Percentiles rank a stretch among this genome's conserved stretches.
phyloP scores from a whole-genome alignment of 2,113 vertebrate species.

The Lasiurus borealis region DNA sequence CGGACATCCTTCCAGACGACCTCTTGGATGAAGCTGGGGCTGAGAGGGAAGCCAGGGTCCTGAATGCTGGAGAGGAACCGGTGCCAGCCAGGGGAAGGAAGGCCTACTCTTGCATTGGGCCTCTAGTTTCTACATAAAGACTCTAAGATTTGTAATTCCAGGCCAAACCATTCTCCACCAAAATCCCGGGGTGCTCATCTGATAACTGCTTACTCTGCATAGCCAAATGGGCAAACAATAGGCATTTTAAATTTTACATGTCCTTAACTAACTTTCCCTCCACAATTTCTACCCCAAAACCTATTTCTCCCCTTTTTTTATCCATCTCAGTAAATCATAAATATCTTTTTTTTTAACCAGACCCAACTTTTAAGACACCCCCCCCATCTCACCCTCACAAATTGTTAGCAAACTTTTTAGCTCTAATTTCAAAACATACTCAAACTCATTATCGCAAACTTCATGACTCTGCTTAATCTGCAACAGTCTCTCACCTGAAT shows the following conservation, averaged over 20 bases:
- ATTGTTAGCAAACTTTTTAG: constrained; percentile 5
- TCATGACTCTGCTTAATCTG: not conserved
- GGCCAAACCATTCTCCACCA: not conserved
- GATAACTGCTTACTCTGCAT: not conserved
- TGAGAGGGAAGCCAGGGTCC: too few species aligned
- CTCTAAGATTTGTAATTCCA: not conserved
- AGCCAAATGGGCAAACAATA: not conserved
- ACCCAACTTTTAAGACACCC: not conserved
- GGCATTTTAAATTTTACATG: not conserved
- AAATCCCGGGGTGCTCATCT: not conserved
- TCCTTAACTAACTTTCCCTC: not conserved
- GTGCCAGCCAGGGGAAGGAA: too few species aligned
- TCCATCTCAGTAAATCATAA: not conserved
- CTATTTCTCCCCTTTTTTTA: not conserved
- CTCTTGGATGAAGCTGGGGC: too few species aligned
- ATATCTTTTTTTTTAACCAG: not conserved
- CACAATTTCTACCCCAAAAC: not conserved
- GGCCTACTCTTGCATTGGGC: too few species aligned
- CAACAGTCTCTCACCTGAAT: not conserved
- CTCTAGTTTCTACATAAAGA: constrained; percentile 5
- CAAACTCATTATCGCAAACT: not conserved
- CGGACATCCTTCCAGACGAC: too few species aligned
- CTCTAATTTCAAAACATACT: constrained; percentile 16
- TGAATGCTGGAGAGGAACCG: too few species aligned
- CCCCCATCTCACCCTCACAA: not conserved